Conservation (phyloP, 2,797 vertebrate species). For the Muraenolepis orangiensis region DNA sequence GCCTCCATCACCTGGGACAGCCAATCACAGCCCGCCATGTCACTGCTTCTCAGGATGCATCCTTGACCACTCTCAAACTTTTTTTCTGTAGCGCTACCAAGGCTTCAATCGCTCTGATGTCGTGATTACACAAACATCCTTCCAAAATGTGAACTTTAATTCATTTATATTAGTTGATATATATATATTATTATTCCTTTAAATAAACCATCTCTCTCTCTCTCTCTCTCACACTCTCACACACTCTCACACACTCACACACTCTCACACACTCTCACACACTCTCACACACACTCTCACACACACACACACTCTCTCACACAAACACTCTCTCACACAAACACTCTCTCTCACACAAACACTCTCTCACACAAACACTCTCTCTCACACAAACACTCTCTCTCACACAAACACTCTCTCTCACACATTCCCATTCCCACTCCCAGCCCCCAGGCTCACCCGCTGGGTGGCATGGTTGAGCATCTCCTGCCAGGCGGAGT, state of each 20-base stretch:
- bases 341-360: too few relatives aligned
- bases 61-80: not conserved
- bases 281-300: too few relatives aligned
- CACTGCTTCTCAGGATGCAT: not conserved
- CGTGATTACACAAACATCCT: not conserved
- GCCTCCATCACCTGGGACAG: conserved; percentile 91
- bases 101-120: not conserved
- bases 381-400: not conserved
- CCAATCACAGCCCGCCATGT: conserved; percentile 20
- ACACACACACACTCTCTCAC: not conserved
- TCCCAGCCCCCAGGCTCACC: conserved; percentile 64
- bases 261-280: not conserved
- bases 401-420: too few relatives aligned
- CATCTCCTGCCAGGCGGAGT: conserved; percentile 98
- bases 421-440: not conserved
- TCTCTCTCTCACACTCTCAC: too few relatives aligned
- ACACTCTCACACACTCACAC: not conserved
- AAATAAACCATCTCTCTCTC: too few relatives aligned
- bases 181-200: too few relatives aligned
- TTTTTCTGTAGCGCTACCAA: not conserved
- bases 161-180: not conserved
- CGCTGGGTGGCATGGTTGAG: conserved; percentile 94
- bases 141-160: not conserved
- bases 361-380: not conserved
- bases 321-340: too few relatives aligned